Evolutionary conservation across 1,140 invertebrate species (phyloP), one percentile per base, ranked within the genome.

Genomic region (Oncopodura yosiiana): DNA sequence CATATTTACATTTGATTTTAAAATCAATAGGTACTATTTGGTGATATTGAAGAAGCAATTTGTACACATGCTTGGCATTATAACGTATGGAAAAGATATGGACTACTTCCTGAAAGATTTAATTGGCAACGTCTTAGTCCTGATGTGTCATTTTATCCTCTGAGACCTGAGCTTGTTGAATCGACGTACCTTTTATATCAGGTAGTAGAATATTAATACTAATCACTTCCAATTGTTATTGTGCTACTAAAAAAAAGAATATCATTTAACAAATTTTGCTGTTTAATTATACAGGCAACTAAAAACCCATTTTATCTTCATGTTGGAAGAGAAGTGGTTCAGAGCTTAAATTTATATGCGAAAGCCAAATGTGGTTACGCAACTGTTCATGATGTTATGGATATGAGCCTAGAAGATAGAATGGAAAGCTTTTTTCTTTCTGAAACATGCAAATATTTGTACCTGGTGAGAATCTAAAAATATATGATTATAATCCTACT

Each of bases 361-460:
- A 76, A 74, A 69, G 74, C 75, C 16, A 66, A 75, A 70, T 83
- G 81, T 71, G 82, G 82, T 3, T 83, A 80, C 71, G 80, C 79
- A 30, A 83, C 81, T 11, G 73, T 83, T 16, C 82, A 85, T 69
- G 78, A 80, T 72, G 82, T 84, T 5, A 66, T 72, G n/a, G 80
- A 80, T 50, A 81, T 78, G 69, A 75, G 71, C 52, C 67, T 81
- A 30, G 81, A 83, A 68, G 81, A 83, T 64, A 67, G 81, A 56
- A 83, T 83, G 81, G 81, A 83, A 66, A 80, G 78, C 54, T 83
- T 83, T 63, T 84, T 83, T 66, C 68, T 83, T 3, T 80, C 78
- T 61, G 82, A 83, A 71, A 84, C 81, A 16, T 77, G 78, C 69
- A 84, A 84, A 74, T 84, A 83, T 70, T 68, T 83, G 36, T 82